A percentile compares a stretch with the other conserved stretches of the same genome.
Evolutionary conservation across 1,140 invertebrate genomes (phyloP).

Genomic region (Andrena cerasifolii): DNA sequence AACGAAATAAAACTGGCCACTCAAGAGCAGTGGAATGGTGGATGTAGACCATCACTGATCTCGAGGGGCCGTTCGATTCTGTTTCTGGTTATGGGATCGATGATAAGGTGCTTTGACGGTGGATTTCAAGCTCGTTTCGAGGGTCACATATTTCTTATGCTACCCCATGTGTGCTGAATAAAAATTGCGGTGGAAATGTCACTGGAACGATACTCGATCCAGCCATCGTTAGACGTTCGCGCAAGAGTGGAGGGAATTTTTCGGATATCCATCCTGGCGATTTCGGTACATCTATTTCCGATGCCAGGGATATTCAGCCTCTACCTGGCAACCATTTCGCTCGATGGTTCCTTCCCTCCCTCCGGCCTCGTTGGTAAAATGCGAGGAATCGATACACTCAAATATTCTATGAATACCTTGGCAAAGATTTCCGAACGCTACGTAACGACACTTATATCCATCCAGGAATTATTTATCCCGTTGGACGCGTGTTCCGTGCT

Average conservation of each 20-base stretch:
- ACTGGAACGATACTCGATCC: background rate
- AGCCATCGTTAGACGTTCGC: background rate
- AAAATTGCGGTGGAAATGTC: background rate
- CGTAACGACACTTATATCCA: constrained; percentile 10
- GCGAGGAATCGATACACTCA: constrained; percentile 34
- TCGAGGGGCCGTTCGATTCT: no score
- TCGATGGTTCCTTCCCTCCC: background rate
- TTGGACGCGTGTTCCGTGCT: background rate
- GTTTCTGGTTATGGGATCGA: no score
- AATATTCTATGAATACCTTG: constrained; percentile 41
- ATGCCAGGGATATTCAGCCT: constrained; percentile 23
- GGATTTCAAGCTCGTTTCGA: background rate
- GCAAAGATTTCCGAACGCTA: constrained; percentile 23
- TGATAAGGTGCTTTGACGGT: no score
- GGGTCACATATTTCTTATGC: background rate
- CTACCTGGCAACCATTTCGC: background rate
- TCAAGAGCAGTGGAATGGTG: no score
- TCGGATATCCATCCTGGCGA: background rate
- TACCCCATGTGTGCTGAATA: no score
- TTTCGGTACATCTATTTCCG: background rate
- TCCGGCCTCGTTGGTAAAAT: background rate
- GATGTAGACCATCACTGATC: no score
- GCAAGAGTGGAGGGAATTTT: background rate
- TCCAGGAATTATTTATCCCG: constrained; percentile 34
- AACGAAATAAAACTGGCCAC: no score